A percentile compares a stretch with the other conserved stretches of the same genome.
phyloP scores from a whole-genome alignment of 2,113 vertebrate genomes.

The Promerops cafer region DNA sequence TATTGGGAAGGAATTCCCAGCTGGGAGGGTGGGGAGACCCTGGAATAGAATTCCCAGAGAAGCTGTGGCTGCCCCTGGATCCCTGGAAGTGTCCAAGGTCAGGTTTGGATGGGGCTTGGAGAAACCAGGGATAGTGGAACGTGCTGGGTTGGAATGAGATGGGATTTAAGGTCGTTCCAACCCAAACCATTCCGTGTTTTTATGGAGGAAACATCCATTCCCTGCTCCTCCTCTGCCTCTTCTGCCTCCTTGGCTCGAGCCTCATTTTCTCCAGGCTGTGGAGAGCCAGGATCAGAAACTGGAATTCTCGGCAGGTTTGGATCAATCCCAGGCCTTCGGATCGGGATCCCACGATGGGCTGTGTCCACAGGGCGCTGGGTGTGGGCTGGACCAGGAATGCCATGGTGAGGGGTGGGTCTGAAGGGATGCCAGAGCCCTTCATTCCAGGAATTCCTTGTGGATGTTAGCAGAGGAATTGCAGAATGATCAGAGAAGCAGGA shows the following conservation, averaged over 20 bases:
- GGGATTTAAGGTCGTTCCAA: neutral
- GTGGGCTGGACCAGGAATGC: rapidly evolving
- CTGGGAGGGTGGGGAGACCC: rapidly evolving
- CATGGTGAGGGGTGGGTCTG: rapidly evolving
- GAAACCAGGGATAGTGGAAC: rapidly evolving
- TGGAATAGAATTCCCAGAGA: rapidly evolving
- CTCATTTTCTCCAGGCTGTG: neutral
- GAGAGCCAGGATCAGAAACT: neutral
- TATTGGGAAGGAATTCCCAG: neutral
- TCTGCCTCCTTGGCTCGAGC: neutral
- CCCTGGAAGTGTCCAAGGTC: neutral
- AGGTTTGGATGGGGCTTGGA: neutral
- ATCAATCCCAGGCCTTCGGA: rapidly evolving
- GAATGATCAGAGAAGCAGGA: rapidly evolving
- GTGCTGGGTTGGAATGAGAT: neutral
- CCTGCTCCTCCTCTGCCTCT: neutral
- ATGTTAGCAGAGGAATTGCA: neutral
- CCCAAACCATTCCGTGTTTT: neutral
- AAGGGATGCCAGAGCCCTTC: neutral
- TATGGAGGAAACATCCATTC: rapidly evolving
- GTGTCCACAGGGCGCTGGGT: rapidly evolving
- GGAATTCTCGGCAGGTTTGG: neutral
- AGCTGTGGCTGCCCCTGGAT: neutral
- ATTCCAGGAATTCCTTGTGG: rapidly evolving
- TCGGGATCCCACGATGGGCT: rapidly evolving